phyloP scores from a whole-genome alignment of 2,113 vertebrate species.

The Dipodomys merriami region DNA sequence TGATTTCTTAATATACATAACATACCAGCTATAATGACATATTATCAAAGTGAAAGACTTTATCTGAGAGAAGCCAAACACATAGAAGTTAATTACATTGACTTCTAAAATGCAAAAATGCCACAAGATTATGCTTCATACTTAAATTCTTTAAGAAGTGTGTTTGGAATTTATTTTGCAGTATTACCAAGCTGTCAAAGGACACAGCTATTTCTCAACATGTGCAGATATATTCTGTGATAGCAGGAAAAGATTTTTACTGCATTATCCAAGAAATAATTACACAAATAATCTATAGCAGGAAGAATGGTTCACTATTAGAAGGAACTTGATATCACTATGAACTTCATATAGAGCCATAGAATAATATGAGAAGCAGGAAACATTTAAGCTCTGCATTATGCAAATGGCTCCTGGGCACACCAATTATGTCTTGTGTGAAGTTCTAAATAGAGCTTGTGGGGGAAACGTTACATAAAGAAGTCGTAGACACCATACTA shows the following conservation, averaged over 20 bases:
- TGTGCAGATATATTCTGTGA: slow-evolving; percentile 1
- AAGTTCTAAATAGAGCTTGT: neutral
- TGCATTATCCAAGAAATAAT: slow-evolving; percentile 49
- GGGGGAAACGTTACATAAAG: neutral
- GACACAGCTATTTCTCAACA: neutral
- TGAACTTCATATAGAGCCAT: neutral
- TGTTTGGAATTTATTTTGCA: slow-evolving; percentile 37
- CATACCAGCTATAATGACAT: slow-evolving; percentile 68
- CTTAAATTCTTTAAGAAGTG: slow-evolving; percentile 56
- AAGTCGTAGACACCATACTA: neutral
- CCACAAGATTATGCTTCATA: slow-evolving; percentile 38
- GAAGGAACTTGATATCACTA: slow-evolving; percentile 29
- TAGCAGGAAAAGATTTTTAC: slow-evolving; percentile 42
- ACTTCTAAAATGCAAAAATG: slow-evolving; percentile 61
- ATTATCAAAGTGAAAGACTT: slow-evolving; percentile 76
- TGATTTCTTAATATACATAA: slow-evolving; percentile 75
- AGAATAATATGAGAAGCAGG: slow-evolving; percentile 19
- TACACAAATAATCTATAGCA: slow-evolving; percentile 8
- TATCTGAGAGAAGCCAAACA: slow-evolving; percentile 69
- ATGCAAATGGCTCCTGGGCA: neutral
- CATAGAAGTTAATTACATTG: slow-evolving; percentile 59
- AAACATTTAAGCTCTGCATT: neutral
- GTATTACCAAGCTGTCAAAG: neutral
- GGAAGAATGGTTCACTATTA: neutral
- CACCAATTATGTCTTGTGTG: neutral